Conservation (phyloP, 2,113 vertebrate species). For the Parotia lawesii region DNA sequence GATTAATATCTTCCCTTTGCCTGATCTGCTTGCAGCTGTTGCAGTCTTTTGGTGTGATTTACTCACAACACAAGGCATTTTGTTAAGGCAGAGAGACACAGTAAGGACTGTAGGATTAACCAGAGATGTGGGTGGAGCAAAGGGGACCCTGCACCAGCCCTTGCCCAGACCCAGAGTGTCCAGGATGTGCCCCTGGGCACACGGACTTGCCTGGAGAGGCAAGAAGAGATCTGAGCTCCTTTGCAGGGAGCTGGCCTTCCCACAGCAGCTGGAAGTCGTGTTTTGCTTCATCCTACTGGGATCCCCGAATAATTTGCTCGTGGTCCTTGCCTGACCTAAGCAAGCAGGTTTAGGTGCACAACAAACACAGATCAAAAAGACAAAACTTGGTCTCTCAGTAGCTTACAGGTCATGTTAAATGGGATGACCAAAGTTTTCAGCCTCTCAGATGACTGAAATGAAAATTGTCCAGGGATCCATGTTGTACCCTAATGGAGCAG, state of each 20-base stretch:
- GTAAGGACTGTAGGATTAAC: background rate
- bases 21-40: background rate
- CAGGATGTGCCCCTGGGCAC: background rate
- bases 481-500: background rate
- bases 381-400: background rate
- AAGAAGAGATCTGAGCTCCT: background rate
- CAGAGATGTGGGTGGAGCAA: background rate
- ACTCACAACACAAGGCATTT: background rate
- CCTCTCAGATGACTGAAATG: background rate
- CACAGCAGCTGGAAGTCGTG: background rate
- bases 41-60: background rate
- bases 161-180: background rate
- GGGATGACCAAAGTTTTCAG: background rate
- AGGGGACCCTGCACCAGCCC: background rate
- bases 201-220: too few species aligned
- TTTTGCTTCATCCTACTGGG: background rate
- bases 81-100: background rate
- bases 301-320: background rate
- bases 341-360: background rate
- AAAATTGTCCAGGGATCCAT: background rate
- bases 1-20: background rate
- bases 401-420: background rate
- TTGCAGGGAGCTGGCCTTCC: background rate
- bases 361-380: background rate
- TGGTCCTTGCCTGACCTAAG: background rate